A percentile compares a stretch with the other conserved stretches of the same genome.
Evolutionary conservation across 2,797 vertebrate genomes (phyloP).

Genomic region (Microchirus variegatus): DNA sequence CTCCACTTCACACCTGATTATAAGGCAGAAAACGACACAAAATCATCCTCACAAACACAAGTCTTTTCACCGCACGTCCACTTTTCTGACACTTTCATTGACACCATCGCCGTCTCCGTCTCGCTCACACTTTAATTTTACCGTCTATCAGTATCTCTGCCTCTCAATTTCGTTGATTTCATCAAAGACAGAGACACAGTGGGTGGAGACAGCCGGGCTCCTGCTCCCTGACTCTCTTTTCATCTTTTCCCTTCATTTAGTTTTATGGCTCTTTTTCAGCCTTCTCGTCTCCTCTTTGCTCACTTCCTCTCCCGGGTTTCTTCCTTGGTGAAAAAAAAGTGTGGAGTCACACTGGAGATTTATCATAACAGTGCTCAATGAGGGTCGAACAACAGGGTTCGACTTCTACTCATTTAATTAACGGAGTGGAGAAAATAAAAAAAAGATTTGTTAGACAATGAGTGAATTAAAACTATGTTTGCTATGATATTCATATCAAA

Average conservation of each 20-base stretch:
- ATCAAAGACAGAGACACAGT: constrained; percentile 51
- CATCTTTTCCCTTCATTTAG: constrained; percentile 65
- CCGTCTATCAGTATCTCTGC: constrained; percentile 11
- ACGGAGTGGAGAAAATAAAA: background rate
- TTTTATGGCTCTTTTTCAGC: constrained; percentile 66
- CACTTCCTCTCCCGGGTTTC: constrained; percentile 27
- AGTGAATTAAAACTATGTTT: constrained; percentile 5
- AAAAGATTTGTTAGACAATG: no score
- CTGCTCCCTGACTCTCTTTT: constrained; percentile 46
- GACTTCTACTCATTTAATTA: no score
- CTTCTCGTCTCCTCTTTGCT: constrained; percentile 46
- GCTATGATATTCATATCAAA: no score
- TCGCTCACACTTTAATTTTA: constrained; percentile 32
- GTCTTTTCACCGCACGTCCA: background rate
- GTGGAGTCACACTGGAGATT: background rate
- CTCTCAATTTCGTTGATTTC: constrained; percentile 32
- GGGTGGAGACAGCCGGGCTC: constrained; percentile 54
- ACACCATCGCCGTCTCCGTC: background rate
- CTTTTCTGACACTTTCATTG: background rate
- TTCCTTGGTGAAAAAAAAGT: constrained; percentile 16
- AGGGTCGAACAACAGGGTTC: no score
- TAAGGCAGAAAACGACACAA: constrained; percentile 10
- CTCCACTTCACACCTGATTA: constrained; percentile 25
- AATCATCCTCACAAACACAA: constrained; percentile 12
- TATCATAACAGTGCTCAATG: background rate